These are phyloP conservation scores for Papilio gigon DNA, from an alignment of 2,888 invertebrate species.

Conservation along the genomic window DNA sequence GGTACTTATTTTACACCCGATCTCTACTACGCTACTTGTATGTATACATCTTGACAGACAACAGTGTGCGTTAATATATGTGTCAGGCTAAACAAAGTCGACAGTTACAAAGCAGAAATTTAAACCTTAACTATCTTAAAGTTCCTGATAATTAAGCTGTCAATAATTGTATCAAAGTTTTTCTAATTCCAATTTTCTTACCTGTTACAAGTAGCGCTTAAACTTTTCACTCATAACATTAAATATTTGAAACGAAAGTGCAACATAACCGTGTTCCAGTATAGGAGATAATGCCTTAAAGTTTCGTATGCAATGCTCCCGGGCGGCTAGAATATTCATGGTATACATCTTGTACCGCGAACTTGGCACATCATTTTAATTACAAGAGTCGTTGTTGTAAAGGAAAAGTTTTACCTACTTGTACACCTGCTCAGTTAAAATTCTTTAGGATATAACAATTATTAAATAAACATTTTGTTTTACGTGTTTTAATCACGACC, in stretches of 20 bases:
- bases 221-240: not conserved
- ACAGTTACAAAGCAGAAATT: too few species aligned
- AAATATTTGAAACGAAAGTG: not conserved
- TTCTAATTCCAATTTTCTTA: too few species aligned
- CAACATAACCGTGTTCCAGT: conserved; percentile 14
- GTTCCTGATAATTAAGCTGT: too few species aligned
- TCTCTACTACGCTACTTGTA: too few species aligned
- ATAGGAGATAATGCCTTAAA: conserved; percentile 30
- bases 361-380: conserved; percentile 50
- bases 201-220: not conserved
- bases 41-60: too few species aligned
- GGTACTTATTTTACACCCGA: too few species aligned
- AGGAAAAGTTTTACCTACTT: conserved; percentile 59
- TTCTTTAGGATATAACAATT: conserved; percentile 27
- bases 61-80: too few species aligned
- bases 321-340: conserved; percentile 49
- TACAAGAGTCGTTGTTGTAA: conserved; percentile 41
- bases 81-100: too few species aligned
- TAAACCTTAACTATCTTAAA: too few species aligned
- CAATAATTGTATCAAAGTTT: too few species aligned
- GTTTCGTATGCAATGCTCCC: conserved; percentile 16
- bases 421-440: conserved; percentile 56
- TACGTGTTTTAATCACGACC: conserved; percentile 11
- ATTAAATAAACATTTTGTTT: conserved; percentile 14
- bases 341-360: conserved; percentile 45